Evolutionary conservation across 2,888 invertebrate genomes (phyloP), one percentile per base, ranked within the genome.

Genomic region (Drosophila falleni): DNA sequence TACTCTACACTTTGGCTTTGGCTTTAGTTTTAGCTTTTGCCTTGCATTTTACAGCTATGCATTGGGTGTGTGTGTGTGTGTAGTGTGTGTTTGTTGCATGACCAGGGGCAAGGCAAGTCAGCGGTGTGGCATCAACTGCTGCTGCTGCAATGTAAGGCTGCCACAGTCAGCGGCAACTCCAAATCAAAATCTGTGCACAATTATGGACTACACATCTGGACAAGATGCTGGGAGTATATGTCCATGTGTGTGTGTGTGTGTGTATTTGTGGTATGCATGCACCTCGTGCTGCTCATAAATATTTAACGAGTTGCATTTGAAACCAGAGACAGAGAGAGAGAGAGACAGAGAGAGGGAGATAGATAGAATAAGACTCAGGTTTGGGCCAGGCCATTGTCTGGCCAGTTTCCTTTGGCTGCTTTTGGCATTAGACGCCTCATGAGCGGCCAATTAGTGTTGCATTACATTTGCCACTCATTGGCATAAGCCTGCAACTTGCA

Each of bases 121-220:
- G 39, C 53, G 55, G 62, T 51, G 51, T 54, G 47, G 59, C 55
- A 59, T n/a, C 41, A 37, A 41, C 71, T 60, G 47, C 15, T 39
- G n/a, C 35, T 35, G 35, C 10, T 15, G 31, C 49, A 26, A 19
- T 50, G 19, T 35, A 35, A 35, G 35, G 11, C 31, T 44, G 37
- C 50, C 35, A 49, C 46, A 47, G 29, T 59, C 72, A 62, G 60
- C 58, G 42, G 60, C 85, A 68, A 83, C 87, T 74, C 70, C 86
- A 89, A 84, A 89, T 89, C 88, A 85, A 85, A 87, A 87, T 85
- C 88, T 89, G 86, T 89, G 89, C 89, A 89, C 84, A 85, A 89
- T 85, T 85, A 89, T 89, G 88, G 89, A 72, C 87, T 89, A 89
- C 89, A 89, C 84, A 85, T 89, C 84, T 85, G 89, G 89, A 62